Evolutionary conservation across 2,888 invertebrate species (phyloP), one percentile per base, ranked within the genome.

Genomic region (Cancer borealis): DNA sequence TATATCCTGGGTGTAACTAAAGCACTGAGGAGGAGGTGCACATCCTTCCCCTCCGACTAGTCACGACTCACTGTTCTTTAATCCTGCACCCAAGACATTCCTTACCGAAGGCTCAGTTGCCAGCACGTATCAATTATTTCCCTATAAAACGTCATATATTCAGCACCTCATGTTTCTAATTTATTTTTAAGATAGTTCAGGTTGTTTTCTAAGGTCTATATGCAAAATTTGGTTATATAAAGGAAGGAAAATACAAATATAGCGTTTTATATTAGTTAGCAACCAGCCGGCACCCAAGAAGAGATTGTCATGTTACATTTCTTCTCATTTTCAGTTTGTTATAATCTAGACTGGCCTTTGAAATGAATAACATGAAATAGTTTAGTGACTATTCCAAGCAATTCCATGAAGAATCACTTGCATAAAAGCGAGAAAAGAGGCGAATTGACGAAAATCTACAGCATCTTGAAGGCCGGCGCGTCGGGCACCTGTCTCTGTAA

Each of bases 1-100:
- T 79, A 79, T 79, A 79, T 79, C 79, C 79, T 79, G 79, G 73
- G 79, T 79, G 79, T 79, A 79, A 30, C 79, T 79, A 30, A 30
- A 79, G 79, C 79, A 79, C 79, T 14, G 30, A 79, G 79, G 79
- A 79, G 30, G 79, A 79, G 79, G 30, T 2, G 79, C 10, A 79
- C 30, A 30, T 79, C 79, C 79, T 21, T 79, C 79, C 79, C 79
- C 79, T 30, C 10, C 30, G 79, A 79, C 79, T 79, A 79, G 30
- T 30, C 79, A 30, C 79, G 8, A 30, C 79, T 79, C 79, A 79
- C 79, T 79, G 79, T 10, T 79, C 79, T 79, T 79, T 79, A 79
- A 79, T 30, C 30, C 14, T 30, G 30, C 79, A 79, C 79, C 79
- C 26, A 26, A 79, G 79, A 79, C 79, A 79, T 79, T 79, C 79